These are phyloP conservation scores for Enhydra lutris DNA, from an alignment of 2,113 vertebrate genomes.

Conservation along the genomic window DNA sequence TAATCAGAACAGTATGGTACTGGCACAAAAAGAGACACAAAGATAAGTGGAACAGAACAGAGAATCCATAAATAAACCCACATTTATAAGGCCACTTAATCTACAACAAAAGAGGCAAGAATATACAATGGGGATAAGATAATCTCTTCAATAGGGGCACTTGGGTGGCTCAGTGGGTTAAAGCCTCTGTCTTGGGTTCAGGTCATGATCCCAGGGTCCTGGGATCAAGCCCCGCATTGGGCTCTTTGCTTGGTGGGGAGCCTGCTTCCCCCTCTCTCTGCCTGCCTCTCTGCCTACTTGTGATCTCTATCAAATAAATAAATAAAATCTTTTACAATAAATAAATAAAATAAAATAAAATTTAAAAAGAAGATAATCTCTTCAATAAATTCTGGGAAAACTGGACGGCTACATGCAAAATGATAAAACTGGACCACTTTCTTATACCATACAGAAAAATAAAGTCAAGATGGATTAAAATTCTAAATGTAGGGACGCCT, in stretches of 20 bases:
- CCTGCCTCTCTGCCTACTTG: too few relatives aligned
- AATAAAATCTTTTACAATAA: too few relatives aligned
- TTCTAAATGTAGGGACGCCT: background rate
- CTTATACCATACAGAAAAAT: background rate
- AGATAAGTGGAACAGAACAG: background rate
- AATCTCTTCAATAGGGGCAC: background rate
- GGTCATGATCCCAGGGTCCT: too few relatives aligned
- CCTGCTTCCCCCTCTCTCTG: too few relatives aligned
- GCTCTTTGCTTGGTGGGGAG: too few relatives aligned
- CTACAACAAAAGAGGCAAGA: background rate
- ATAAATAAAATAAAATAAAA: too few relatives aligned
- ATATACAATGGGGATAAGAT: background rate
- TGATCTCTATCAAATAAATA: too few relatives aligned
- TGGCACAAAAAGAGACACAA: background rate
- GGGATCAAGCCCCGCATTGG: too few relatives aligned
- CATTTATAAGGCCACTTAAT: background rate
- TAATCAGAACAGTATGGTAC: background rate
- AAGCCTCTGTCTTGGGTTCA: too few relatives aligned
- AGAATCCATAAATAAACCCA: background rate
- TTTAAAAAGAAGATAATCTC: background rate
- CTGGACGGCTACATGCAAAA: background rate
- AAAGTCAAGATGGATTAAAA: background rate
- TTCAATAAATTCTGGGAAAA: background rate
- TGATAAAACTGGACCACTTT: background rate
- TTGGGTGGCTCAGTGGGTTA: too few relatives aligned